phyloP scores from a whole-genome alignment of 2,888 invertebrate genomes.

The Rhimphoctona megacephalus region DNA sequence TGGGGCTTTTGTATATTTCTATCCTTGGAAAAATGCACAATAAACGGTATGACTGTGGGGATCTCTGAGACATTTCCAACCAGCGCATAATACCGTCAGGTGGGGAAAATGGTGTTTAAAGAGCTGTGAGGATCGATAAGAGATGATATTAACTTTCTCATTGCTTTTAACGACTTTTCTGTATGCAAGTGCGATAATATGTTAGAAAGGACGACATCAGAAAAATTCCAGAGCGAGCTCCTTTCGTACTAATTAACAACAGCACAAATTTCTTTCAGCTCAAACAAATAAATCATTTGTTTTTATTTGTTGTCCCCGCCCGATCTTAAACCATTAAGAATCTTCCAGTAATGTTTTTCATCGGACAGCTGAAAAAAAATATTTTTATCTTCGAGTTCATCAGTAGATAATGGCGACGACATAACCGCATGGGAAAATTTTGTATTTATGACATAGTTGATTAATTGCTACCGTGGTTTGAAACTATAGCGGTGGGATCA shows the following conservation, averaged over 20 bases:
- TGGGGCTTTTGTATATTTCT: constrained; percentile 43
- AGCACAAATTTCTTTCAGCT: background rate
- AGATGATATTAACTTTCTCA: constrained; percentile 53
- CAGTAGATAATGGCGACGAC: background rate
- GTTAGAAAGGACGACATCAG: background rate
- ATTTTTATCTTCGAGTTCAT: no score
- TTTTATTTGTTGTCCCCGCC: no score
- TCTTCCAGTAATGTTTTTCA: no score
- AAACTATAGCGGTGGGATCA: background rate
- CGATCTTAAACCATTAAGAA: background rate
- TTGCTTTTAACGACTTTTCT: constrained; percentile 60
- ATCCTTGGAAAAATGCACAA: constrained; percentile 37
- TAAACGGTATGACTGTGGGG: constrained; percentile 9
- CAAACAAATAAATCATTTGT: background rate
- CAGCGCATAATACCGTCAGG: constrained; percentile 51
- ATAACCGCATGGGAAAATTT: background rate
- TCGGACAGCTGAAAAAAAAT: background rate
- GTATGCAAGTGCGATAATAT: constrained; percentile 31
- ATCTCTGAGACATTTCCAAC: constrained; percentile 8
- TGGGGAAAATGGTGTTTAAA: constrained; percentile 48
- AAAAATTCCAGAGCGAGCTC: background rate
- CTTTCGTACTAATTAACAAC: background rate
- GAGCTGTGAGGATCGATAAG: constrained; percentile 55
- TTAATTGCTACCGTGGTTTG: background rate
- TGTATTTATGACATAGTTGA: background rate